A percentile compares a stretch with the other conserved stretches of the same genome.
Evolutionary conservation across 2,797 vertebrate genomes (phyloP).

Genomic region (Eurystomus glaucurus): DNA sequence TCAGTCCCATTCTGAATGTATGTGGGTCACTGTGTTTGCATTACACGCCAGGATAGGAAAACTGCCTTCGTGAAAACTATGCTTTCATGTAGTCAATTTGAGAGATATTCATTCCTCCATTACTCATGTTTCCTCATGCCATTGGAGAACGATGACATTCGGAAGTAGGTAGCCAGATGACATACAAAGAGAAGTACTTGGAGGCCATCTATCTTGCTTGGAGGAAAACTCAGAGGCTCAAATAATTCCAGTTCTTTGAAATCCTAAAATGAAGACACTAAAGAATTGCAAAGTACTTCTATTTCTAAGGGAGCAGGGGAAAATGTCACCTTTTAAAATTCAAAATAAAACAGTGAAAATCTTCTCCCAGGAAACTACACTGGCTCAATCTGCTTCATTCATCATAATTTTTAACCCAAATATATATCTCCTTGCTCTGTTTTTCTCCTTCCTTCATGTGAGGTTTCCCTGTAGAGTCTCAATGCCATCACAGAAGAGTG

Average conservation of each 20-base stretch:
- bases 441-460: not conserved
- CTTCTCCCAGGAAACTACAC: not conserved
- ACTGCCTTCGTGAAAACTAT: constrained; percentile 12
- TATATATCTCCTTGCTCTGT: not conserved
- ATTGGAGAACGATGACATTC: constrained; percentile 1
- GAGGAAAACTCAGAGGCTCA: constrained; percentile 26
- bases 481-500: not conserved
- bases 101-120: constrained; percentile 35
- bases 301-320: not conserved
- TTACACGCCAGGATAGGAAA: constrained; percentile 39
- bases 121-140: constrained; percentile 45
- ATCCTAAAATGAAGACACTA: not conserved
- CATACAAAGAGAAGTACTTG: constrained; percentile 33
- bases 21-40: constrained; percentile 70
- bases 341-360: not conserved
- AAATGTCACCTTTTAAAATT: not conserved
- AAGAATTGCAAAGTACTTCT: constrained; percentile 12
- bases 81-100: constrained; percentile 64
- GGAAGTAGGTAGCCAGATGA: constrained; percentile 18
- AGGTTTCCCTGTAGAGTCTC: not conserved
- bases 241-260: constrained; percentile 52
- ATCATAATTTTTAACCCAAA: not conserved
- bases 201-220: constrained; percentile 22
- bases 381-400: not conserved
- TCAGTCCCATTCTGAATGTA: constrained; percentile 52